Evolutionary conservation across 1,140 invertebrate species (phyloP), one percentile per base, ranked within the genome.

Genomic region (Ruditapes philippinarum): DNA sequence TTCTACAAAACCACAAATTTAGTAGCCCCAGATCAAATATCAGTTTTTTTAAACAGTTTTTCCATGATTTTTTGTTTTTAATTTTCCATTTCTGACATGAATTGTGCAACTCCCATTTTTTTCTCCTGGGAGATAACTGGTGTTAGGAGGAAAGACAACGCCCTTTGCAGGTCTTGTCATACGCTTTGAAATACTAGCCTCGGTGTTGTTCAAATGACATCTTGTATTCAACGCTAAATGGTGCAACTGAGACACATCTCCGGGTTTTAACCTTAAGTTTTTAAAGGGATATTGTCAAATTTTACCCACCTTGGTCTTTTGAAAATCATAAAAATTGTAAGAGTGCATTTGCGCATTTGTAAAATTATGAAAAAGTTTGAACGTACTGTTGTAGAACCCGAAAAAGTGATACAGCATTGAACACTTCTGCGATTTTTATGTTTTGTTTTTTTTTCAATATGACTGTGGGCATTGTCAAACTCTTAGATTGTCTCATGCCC

Each of bases 401-500:
- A 0, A 62, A 22, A 12, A 60, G 9, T 19, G 19, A 25, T 14
- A 81, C 25, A 31, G 45, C 51, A 33, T 54, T 81, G 22, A 51
- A 81, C 19, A 81, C n/a, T 36, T 81, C 54, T 51, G 33, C 28
- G 14, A 40, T 36, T 81, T 62, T 81, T 22, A 81, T n/a, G n/a
- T n/a, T n/a, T n/a, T n/a, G n/a, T 31, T 45, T 0, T 22, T 62
- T 83, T 80, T 40, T 87, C 80, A 60, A 90, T 85, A 12, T 81
- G 74, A 78, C 74, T 80, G 38, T 90, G 89, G 3, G 79, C 42
- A 45, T 36, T 65, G 25, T 89, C 88, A 1, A 90, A 74, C 31
- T 90, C 89, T 80, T 86, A 82, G 40, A 85, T 80, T 36, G 22
- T 40, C 0, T 70, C 84, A 54, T 89, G 88, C 0, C 88, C 88